Evolutionary conservation across 2,113 vertebrate species (phyloP), one percentile per base, ranked within the genome.

Genomic region (Chionomys nivalis): DNA sequence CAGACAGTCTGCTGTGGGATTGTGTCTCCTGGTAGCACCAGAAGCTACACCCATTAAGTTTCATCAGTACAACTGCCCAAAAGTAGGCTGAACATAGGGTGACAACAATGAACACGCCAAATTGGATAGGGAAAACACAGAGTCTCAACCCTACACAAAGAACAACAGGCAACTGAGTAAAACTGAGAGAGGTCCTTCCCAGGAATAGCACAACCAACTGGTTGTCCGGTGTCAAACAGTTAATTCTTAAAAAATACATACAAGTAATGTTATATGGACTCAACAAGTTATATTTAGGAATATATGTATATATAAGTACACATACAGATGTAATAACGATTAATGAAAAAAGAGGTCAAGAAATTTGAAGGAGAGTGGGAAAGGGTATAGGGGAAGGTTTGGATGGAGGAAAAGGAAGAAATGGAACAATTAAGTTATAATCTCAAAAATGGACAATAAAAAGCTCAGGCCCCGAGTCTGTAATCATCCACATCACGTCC

Each of bases 71-170:
- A 61, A 16, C n/a, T 21, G n/a, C 55, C 24, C 55, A 42, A 14
- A 28, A 14, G 24, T 28, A n/a, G 39, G n/a, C n/a, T 42, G n/a
- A 63, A 42, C 58, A 63, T 28, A 42, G n/a, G n/a, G 63, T 39
- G 23, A 16, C 21, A 28, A 42, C 11, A 39, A 82, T 82, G 55
- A 28, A 63, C 14, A 63, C 7, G 79, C 49, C 47, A 55, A 82
- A 26, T 0, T 26, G 36, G 78, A 61, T 0, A 23, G 36, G 13
- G 12, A 21, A 72, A 72, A 72, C 17, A n/a, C 0, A 3, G 11
- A 19, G 16, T n/a, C 36, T 65, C 68, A 72, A 28, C 13, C 23
- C 79, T 39, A 26, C 21, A 61, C 36, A 83, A 26, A 58, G 58
- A 58, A 39, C 9, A n/a, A 81, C 19, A 16, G 55, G 79, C 23